Conservation (phyloP, 2,113 vertebrate species). For the Pterophyllum scalare region DNA sequence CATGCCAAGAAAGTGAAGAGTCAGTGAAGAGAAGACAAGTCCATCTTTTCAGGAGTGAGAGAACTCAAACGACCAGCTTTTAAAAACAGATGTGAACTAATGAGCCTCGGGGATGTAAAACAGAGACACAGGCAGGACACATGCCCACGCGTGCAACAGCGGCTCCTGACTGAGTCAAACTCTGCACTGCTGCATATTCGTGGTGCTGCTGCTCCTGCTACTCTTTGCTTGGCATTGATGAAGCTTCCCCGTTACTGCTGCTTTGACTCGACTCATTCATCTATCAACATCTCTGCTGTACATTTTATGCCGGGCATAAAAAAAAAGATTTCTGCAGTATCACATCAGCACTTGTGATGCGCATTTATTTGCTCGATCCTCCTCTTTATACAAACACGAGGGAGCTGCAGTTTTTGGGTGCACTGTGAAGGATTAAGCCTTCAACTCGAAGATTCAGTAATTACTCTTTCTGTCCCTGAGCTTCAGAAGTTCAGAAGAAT, state of each 20-base stretch:
- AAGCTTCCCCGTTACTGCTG: slow-evolving; percentile 12
- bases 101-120: background rate
- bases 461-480: background rate
- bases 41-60: background rate
- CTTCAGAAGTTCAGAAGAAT: background rate
- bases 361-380: background rate
- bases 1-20: slow-evolving; percentile 86
- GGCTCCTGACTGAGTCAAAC: background rate
- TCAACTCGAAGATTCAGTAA: background rate
- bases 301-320: background rate
- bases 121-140: slow-evolving; percentile 12
- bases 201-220: background rate
- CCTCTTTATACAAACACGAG: background rate
- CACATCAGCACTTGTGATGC: background rate
- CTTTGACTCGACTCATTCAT: background rate
- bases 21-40: slow-evolving; percentile 72
- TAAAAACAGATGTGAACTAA: background rate
- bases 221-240: background rate
- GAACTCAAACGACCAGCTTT: background rate
- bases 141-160: background rate
- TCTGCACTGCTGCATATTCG: background rate
- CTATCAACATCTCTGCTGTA: background rate
- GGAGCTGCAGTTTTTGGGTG: background rate
- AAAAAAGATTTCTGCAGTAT: background rate
- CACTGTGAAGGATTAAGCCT: background rate